Conservation (phyloP, 2,113 vertebrate genomes). For the Nanger granti region DNA sequence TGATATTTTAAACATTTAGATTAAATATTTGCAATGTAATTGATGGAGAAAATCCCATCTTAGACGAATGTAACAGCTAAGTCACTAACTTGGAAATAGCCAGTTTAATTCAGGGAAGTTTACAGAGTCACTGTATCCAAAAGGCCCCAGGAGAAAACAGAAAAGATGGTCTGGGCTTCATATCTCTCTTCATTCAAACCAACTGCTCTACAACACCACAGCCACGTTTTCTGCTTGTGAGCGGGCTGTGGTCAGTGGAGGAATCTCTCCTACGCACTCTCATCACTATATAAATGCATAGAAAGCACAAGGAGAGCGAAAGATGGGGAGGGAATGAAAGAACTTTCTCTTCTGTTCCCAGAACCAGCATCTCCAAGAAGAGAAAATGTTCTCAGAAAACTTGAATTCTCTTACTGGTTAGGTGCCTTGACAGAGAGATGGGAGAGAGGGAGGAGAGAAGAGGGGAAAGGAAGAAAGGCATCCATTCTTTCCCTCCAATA, state of each 20-base stretch:
- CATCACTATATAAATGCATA: background rate
- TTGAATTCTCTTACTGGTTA: background rate
- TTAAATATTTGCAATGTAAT: constrained; percentile 6
- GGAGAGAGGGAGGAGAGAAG: background rate
- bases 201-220: background rate
- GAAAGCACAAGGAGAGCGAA: background rate
- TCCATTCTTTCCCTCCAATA: background rate
- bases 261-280: background rate
- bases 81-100: background rate
- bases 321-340: background rate
- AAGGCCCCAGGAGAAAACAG: background rate
- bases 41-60: background rate
- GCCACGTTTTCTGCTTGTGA: background rate
- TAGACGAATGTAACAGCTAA: background rate
- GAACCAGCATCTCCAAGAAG: background rate
- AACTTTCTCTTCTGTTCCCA: background rate
- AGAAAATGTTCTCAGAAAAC: background rate
- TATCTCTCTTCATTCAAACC: background rate
- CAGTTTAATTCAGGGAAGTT: background rate
- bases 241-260: background rate
- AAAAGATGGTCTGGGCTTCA: background rate
- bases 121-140: background rate
- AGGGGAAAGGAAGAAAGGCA: background rate
- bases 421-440: background rate
- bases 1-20: background rate